Evolutionary conservation across 92 coral and sea anemone genomes (phyloP).

Genomic region (Umimayanthus kanabou): DNA sequence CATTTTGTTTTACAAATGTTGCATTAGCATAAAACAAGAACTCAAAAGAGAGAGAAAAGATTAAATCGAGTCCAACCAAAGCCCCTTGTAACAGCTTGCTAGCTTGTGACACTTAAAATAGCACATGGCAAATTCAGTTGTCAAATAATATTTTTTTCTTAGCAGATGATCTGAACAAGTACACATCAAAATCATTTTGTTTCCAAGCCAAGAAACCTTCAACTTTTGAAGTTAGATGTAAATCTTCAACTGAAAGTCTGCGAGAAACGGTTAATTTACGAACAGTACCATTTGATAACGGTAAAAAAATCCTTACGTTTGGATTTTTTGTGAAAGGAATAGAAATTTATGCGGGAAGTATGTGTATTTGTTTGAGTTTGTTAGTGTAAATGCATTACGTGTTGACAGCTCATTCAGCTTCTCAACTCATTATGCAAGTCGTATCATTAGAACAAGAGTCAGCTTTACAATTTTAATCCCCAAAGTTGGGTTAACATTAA

Average conservation of each 20-base stretch:
- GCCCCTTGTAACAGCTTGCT: conserved; percentile 4
- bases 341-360: conserved; percentile 11
- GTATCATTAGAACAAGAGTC: neutral
- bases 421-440: conserved; percentile 1
- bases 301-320: neutral
- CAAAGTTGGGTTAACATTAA: neutral
- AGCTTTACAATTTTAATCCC: neutral
- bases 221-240: neutral
- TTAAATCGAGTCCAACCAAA: conserved; percentile 1
- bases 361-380: conserved; percentile 1
- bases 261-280: neutral
- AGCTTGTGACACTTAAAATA: neutral
- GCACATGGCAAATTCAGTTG: conserved; percentile 3
- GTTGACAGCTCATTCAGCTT: conserved; percentile 3
- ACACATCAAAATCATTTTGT: neutral
- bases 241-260: neutral
- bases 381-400: neutral
- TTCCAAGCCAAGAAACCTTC: neutral
- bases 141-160: neutral
- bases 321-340: too few species aligned
- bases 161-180: neutral
- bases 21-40: conserved; percentile 26
- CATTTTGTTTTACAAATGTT: conserved; percentile 25
- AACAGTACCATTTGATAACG: too few species aligned
- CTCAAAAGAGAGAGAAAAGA: conserved; percentile 7